A percentile compares a stretch with the other conserved stretches of the same genome.
phyloP scores from a whole-genome alignment of 2,113 vertebrate genomes.

The Rutilus rutilus region DNA sequence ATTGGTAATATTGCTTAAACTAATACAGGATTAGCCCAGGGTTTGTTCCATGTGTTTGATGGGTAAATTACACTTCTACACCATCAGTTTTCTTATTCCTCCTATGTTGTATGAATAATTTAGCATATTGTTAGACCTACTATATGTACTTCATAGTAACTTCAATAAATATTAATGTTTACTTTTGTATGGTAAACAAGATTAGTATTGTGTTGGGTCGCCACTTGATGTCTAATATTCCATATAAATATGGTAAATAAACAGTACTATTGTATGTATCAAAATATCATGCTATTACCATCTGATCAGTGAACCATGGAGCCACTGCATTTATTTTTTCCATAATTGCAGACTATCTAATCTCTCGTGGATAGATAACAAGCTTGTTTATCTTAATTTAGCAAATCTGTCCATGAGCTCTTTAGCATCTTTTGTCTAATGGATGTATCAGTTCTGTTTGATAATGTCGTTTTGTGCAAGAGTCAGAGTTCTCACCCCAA shows the following conservation, averaged over 20 bases:
- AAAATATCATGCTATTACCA: neutral
- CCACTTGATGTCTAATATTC: neutral
- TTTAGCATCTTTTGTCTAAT: neutral
- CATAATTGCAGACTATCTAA: neutral
- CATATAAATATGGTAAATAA: neutral
- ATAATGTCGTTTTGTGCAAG: neutral
- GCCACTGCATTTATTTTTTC: neutral
- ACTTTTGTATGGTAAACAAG: neutral
- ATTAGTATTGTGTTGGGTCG: neutral
- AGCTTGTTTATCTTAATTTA: neutral
- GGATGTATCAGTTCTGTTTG: neutral
- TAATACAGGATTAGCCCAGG: neutral
- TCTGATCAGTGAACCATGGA: neutral
- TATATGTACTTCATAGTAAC: neutral
- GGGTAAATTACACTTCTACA: neutral
- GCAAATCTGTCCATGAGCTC: neutral
- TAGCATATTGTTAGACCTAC: neutral
- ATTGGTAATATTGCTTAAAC: neutral
- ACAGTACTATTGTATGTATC: neutral
- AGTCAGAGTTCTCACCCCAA: constrained; percentile 6
- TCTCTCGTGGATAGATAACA: neutral
- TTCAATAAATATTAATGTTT: neutral
- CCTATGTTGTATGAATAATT: neutral
- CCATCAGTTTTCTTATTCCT: neutral
- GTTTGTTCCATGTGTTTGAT: neutral